A percentile compares a stretch with the other conserved stretches of the same genome.
phyloP scores from a whole-genome alignment of 2,797 vertebrate genomes.

The Falco peregrinus region DNA sequence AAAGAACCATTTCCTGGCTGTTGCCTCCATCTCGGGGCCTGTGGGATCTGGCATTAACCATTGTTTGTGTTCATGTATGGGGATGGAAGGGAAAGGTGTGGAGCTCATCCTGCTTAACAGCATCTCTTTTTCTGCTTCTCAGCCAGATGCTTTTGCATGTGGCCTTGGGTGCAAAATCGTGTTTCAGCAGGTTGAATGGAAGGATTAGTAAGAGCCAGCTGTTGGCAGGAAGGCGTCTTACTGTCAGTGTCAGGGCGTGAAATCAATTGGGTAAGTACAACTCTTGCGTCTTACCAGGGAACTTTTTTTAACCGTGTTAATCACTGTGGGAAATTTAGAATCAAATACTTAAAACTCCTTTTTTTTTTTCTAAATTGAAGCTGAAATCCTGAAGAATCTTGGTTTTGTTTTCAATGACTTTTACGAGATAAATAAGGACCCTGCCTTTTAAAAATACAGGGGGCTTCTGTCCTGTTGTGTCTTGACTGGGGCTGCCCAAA shows the following conservation, averaged over 20 bases:
- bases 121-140: constrained; percentile 1
- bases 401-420: background rate
- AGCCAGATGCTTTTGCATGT: constrained; percentile 19
- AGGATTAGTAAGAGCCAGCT: constrained; percentile 51
- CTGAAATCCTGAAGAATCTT: background rate
- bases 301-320: background rate
- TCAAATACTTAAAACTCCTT: background rate
- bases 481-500: background rate
- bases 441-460: background rate
- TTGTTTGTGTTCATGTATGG: background rate
- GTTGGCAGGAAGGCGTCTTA: background rate
- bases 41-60: background rate
- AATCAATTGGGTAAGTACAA: constrained; percentile 1
- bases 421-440: background rate
- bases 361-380: background rate
- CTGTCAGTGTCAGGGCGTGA: background rate
- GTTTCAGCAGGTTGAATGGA: constrained; percentile 48
- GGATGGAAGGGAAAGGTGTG: background rate
- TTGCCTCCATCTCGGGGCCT: background rate
- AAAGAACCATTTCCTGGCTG: background rate
- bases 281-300: background rate
- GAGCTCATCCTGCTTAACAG: background rate
- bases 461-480: background rate
- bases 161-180: constrained; percentile 32
- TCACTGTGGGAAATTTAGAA: constrained; percentile 61